A percentile compares a stretch with the other conserved stretches of the same genome.
Conservation (phyloP, 2,113 vertebrate species). For the Verasper variegatus region DNA sequence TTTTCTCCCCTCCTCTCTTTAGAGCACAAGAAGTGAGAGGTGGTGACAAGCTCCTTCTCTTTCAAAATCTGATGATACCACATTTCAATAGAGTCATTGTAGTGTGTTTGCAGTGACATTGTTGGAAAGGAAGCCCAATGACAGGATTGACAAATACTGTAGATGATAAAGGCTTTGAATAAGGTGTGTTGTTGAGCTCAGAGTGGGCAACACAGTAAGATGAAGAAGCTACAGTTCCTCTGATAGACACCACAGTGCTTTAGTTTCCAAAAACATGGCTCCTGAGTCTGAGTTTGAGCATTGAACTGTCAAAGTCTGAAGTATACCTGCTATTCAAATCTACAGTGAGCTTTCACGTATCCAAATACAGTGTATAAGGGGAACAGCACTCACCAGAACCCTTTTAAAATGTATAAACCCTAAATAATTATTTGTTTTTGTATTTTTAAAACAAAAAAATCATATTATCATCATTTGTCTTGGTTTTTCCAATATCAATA, state of each 20-base stretch:
- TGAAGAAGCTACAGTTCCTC: background rate
- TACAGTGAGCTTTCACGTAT: too few relatives aligned
- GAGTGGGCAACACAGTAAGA: background rate
- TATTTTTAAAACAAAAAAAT: too few relatives aligned
- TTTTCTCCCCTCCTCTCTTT: slow-evolving; percentile 40
- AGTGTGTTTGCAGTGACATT: background rate
- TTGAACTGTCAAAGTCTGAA: background rate
- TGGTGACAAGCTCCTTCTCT: slow-evolving; percentile 44
- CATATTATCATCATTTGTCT: too few relatives aligned
- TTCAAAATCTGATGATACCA: slow-evolving; percentile 20
- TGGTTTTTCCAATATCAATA: too few relatives aligned
- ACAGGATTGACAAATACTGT: background rate
- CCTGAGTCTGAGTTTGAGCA: background rate
- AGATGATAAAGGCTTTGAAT: slow-evolving; percentile 3
- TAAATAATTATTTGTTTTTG: too few relatives aligned
- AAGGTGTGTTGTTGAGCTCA: slow-evolving; percentile 4
- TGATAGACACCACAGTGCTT: background rate
- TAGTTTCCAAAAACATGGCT: background rate
- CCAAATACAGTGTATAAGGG: too few relatives aligned
- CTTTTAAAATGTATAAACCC: too few relatives aligned
- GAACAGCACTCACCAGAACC: too few relatives aligned
- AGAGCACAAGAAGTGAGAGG: slow-evolving; percentile 23
- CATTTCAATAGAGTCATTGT: background rate
- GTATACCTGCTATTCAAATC: too few relatives aligned
- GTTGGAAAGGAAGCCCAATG: background rate